phyloP scores from a whole-genome alignment of 2,888 invertebrate genomes.

The Pseudococcus jackbeardsleyi region DNA sequence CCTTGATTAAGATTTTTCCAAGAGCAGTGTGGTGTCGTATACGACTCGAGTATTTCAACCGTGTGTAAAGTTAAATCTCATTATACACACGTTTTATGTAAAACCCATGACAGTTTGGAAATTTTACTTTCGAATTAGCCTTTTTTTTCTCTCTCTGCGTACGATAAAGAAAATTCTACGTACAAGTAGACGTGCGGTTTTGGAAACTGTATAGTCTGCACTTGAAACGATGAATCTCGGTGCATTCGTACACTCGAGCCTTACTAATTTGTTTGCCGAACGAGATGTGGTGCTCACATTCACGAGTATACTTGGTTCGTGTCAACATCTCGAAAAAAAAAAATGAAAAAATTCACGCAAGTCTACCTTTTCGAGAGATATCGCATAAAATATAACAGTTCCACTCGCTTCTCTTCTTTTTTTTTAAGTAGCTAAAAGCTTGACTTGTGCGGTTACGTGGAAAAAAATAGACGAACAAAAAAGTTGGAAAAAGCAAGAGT shows the following conservation, averaged over 20 bases:
- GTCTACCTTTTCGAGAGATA: constrained; percentile 46
- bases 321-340: constrained; percentile 49
- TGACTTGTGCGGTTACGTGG: constrained; percentile 5
- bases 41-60: neutral
- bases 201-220: constrained; percentile 12
- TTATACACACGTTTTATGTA: neutral
- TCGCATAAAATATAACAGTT: constrained; percentile 23
- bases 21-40: neutral
- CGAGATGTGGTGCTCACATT: constrained; percentile 5
- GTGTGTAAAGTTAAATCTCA: neutral
- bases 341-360: constrained; percentile 54
- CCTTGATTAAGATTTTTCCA: constrained; percentile 7
- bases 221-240: constrained; percentile 33
- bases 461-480: constrained; percentile 20
- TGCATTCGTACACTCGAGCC: constrained; percentile 35
- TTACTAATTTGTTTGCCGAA: constrained; percentile 30
- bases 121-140: constrained; percentile 35
- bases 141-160: neutral
- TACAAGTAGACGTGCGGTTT: neutral
- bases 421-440: constrained; percentile 6
- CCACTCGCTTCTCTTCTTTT: constrained; percentile 8
- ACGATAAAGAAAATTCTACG: neutral
- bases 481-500: constrained; percentile 1
- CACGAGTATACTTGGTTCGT: constrained; percentile 39
- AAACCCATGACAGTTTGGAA: neutral